These are phyloP conservation scores for Lithobates pipiens DNA, from an alignment of 2,797 vertebrate species.

Conservation along the genomic window DNA sequence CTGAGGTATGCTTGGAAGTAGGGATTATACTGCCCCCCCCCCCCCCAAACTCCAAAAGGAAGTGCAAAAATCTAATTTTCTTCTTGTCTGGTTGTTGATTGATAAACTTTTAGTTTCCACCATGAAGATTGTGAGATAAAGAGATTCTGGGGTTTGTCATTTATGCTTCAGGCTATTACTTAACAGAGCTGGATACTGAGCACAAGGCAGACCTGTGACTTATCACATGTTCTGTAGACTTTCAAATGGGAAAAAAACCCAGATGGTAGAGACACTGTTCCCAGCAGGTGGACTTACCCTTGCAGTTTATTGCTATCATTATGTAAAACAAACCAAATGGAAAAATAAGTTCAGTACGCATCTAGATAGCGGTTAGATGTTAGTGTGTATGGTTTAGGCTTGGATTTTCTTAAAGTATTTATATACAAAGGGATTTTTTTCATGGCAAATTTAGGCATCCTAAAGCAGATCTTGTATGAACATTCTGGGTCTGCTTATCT, in stretches of 20 bases:
- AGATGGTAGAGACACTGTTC: background rate
- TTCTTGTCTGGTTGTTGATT: slow-evolving; percentile 32
- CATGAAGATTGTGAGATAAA: slow-evolving; percentile 15
- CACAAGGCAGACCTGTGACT: slow-evolving; percentile 64
- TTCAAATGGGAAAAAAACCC: slow-evolving; percentile 30
- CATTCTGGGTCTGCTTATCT: too few species aligned
- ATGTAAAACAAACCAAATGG: background rate
- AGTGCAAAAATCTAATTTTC: slow-evolving; percentile 18
- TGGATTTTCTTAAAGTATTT: background rate
- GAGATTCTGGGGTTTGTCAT: slow-evolving; percentile 60
- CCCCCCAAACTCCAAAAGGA: too few species aligned
- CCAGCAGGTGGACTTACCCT: slow-evolving; percentile 22
- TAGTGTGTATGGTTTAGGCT: background rate
- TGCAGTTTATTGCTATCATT: slow-evolving; percentile 21
- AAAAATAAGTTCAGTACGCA: background rate
- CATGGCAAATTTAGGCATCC: too few species aligned
- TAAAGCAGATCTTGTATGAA: too few species aligned
- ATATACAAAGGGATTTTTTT: too few species aligned
- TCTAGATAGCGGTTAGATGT: background rate
- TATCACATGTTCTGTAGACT: slow-evolving; percentile 60
- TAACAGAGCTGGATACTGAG: slow-evolving; percentile 26
- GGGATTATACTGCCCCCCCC: too few species aligned
- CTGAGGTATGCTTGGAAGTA: too few species aligned
- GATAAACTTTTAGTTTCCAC: slow-evolving; percentile 51
- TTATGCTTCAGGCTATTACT: slow-evolving; percentile 63